These are phyloP conservation scores for Gari tellinella DNA, from an alignment of 2,888 invertebrate genomes.

Conservation along the genomic window DNA sequence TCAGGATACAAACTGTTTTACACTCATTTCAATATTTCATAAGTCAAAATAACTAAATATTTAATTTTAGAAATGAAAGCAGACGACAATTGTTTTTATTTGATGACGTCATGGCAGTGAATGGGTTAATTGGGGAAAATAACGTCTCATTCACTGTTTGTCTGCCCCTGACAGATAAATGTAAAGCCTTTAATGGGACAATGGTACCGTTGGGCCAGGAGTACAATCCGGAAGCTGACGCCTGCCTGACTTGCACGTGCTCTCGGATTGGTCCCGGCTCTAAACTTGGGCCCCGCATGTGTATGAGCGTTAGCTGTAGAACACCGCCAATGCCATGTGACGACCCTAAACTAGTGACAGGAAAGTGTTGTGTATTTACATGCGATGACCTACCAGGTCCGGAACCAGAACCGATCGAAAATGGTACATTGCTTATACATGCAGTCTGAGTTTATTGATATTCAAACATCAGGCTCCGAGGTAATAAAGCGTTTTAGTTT, in stretches of 20 bases:
- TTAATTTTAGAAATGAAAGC: no score
- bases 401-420: neutral
- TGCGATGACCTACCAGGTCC: conserved; percentile 3
- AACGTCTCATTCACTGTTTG: no score
- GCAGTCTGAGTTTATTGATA: no score
- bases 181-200: conserved; percentile 12
- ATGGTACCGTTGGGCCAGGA: neutral
- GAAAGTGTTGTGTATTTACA: conserved; percentile 23
- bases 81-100: no score
- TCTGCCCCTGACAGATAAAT: neutral
- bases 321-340: conserved; percentile 14
- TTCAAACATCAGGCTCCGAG: no score
- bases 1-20: no score
- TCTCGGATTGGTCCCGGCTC: neutral
- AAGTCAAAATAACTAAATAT: no score
- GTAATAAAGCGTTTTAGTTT: no score
- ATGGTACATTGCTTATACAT: no score
- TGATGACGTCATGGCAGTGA: no score
- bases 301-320: neutral
- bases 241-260: conserved; percentile 15
- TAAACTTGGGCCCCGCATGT: neutral
- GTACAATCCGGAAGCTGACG: conserved; percentile 4
- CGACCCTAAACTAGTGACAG: conserved; percentile 19
- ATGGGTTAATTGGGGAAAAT: no score
- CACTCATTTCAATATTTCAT: no score